Conservation (phyloP, 2,797 vertebrate genomes). For the Enoplosus armatus region DNA sequence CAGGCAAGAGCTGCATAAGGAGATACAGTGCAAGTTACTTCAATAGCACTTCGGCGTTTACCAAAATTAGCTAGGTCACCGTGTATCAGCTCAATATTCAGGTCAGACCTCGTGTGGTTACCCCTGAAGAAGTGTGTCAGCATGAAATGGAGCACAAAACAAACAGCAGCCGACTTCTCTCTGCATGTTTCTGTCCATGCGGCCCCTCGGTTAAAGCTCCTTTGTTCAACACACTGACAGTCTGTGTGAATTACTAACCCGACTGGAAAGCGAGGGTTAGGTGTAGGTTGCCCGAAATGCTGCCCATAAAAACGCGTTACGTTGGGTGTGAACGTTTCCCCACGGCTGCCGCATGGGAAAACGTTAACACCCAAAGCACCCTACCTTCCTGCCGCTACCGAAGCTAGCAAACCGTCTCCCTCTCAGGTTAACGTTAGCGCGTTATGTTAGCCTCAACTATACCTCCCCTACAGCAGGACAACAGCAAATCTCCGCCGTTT, state of each 20-base stretch:
- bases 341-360: neutral
- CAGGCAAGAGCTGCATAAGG: slow-evolving; percentile 7
- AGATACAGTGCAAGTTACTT: slow-evolving; percentile 32
- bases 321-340: neutral
- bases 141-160: slow-evolving; percentile 77
- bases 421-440: slow-evolving; percentile 61
- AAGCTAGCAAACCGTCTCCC: slow-evolving; percentile 57
- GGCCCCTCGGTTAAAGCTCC: slow-evolving; percentile 75
- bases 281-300: slow-evolving; percentile 8
- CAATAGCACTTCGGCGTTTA: slow-evolving; percentile 32
- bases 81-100: slow-evolving; percentile 61
- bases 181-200: slow-evolving; percentile 70
- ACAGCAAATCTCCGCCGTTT: slow-evolving; percentile 35
- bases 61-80: slow-evolving; percentile 66
- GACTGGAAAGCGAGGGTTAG: neutral
- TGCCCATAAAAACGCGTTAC: neutral
- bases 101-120: slow-evolving; percentile 77
- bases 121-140: slow-evolving; percentile 74
- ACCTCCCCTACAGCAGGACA: slow-evolving; percentile 29
- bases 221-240: slow-evolving; percentile 75
- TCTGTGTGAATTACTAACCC: slow-evolving; percentile 28
- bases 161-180: slow-evolving; percentile 71
- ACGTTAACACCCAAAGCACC: slow-evolving; percentile 50
- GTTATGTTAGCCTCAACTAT: slow-evolving; percentile 64
- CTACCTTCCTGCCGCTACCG: slow-evolving; percentile 25